A percentile compares a stretch with the other conserved stretches of the same genome.
These are phyloP conservation scores for Scaptodrosophila latifasciaeformis DNA, from an alignment of 2,888 invertebrate species.

Conservation along the genomic window DNA sequence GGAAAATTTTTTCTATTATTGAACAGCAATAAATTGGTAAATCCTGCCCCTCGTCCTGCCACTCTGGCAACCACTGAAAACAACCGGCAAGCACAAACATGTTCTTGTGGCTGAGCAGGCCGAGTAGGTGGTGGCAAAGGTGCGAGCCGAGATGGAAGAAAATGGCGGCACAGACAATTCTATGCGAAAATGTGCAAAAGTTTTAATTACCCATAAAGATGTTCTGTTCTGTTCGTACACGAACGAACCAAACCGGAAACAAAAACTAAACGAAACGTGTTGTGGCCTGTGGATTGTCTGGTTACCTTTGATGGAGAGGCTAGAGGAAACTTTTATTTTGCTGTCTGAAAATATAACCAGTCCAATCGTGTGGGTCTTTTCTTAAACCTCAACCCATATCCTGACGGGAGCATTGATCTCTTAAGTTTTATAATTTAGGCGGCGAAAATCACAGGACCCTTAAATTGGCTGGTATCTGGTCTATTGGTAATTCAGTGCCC, in stretches of 20 bases:
- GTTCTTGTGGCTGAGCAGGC: neutral
- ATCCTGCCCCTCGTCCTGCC: conserved; percentile 8
- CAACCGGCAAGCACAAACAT: no score
- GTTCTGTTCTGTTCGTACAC: conserved; percentile 54
- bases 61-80: no score
- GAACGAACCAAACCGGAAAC: conserved; percentile 38
- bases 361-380: no score
- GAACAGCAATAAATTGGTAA: conserved; percentile 63
- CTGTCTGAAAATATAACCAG: no score
- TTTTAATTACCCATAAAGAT: conserved; percentile 73
- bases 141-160: conserved; percentile 29
- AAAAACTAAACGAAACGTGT: conserved; percentile 12
- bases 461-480: conserved; percentile 56
- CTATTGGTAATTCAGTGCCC: no score
- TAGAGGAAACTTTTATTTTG: no score
- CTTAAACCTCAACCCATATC: no score
- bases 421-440: neutral
- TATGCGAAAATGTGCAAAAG: conserved; percentile 65
- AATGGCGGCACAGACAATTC: conserved; percentile 36
- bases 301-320: no score
- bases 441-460: conserved; percentile 67
- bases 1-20: conserved; percentile 44
- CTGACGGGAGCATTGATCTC: no score
- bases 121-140: conserved; percentile 13
- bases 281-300: conserved; percentile 27